Conservation (phyloP, 2,113 vertebrate species). For the Serinus canaria region DNA sequence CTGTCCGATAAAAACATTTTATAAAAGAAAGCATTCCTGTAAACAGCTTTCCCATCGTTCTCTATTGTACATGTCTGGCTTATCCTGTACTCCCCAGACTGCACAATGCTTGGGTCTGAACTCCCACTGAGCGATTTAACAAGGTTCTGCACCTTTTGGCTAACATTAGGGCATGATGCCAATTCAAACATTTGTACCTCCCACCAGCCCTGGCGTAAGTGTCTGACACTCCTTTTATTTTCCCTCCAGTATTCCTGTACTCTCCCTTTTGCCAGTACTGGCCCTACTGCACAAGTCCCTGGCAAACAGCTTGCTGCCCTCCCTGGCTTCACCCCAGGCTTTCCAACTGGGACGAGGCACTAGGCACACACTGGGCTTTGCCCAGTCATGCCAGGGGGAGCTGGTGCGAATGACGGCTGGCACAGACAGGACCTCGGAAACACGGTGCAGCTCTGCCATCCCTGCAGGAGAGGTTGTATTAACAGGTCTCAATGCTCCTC, state of each 20-base stretch:
- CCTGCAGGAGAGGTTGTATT: background rate
- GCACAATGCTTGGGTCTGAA: background rate
- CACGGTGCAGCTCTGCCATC: fast-evolving
- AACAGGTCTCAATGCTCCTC: background rate
- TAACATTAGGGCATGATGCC: background rate
- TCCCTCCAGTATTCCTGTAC: background rate
- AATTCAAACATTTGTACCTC: background rate
- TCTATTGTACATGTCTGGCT: background rate
- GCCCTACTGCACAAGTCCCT: background rate
- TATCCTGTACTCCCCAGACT: background rate
- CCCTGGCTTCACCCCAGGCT: background rate
- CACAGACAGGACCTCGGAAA: background rate
- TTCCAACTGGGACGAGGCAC: background rate
- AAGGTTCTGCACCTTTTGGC: constrained; percentile 8
- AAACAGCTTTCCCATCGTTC: background rate
- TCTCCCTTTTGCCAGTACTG: background rate
- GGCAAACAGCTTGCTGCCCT: background rate
- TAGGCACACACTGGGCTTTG: background rate
- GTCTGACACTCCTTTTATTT: background rate
- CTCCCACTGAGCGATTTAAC: background rate
- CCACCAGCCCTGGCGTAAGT: background rate
- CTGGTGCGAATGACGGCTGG: fast-evolving
- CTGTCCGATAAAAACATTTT: background rate
- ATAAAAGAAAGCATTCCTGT: background rate
- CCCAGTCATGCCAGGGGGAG: background rate